Evolutionary conservation across 2,113 vertebrate species (phyloP).

Genomic region (Sturnira hondurensis): DNA sequence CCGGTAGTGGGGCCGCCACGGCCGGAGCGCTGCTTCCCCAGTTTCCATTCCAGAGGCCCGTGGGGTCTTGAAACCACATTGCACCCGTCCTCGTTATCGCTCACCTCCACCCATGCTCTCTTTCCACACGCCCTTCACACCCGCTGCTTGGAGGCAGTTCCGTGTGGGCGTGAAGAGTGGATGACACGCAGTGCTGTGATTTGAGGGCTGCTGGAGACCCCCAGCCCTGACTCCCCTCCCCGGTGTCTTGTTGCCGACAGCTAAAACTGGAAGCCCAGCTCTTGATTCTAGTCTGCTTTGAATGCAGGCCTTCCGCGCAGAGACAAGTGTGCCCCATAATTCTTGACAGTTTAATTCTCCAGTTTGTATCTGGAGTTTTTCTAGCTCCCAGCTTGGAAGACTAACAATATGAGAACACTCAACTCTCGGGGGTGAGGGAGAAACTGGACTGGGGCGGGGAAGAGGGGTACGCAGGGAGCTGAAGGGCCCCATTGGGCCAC

Average conservation of each 20-base stretch:
- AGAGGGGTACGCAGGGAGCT: not conserved
- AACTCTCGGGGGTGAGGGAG: not conserved
- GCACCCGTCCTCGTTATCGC: not conserved
- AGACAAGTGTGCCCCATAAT: not conserved
- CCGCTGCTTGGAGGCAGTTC: not conserved
- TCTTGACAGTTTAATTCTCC: not conserved
- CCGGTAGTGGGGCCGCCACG: accelerated
- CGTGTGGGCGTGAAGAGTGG: accelerated
- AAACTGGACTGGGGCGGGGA: not conserved
- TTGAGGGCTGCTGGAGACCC: not conserved
- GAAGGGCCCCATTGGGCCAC: not conserved
- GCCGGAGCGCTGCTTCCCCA: not conserved
- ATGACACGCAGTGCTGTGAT: not conserved
- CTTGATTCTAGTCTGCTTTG: not conserved
- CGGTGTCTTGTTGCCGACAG: not conserved
- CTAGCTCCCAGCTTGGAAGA: not conserved
- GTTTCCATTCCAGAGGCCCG: not conserved
- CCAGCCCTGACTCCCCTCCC: not conserved
- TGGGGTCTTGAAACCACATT: not conserved
- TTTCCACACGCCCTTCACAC: too few species aligned
- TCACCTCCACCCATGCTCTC: accelerated
- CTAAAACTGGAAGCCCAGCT: not conserved
- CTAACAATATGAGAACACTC: not conserved
- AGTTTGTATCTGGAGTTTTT: not conserved
- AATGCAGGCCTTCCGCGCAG: not conserved